These are phyloP conservation scores for Agrotis exclamationis DNA, from an alignment of 2,888 invertebrate genomes.

Conservation along the genomic window DNA sequence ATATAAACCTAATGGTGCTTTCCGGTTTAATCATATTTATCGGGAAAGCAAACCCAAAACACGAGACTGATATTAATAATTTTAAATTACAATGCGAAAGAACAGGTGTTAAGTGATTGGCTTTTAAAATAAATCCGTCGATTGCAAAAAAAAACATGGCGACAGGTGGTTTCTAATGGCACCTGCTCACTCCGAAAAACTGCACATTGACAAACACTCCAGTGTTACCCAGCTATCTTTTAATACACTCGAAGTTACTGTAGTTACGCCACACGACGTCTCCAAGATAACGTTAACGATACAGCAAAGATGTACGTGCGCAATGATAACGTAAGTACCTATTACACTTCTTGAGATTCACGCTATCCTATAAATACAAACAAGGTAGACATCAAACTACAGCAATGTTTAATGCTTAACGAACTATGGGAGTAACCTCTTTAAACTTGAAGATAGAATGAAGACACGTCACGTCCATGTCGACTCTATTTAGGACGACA, in stretches of 20 bases:
- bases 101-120: constrained; percentile 13
- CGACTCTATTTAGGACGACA: constrained; percentile 52
- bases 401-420: constrained; percentile 55
- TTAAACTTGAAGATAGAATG: constrained; percentile 48
- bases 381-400: constrained; percentile 40
- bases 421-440: constrained; percentile 55
- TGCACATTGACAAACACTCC: background rate
- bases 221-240: background rate
- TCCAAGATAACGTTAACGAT: constrained; percentile 41
- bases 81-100: background rate
- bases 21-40: background rate
- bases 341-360: constrained; percentile 22
- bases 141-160: constrained; percentile 8
- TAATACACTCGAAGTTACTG: constrained; percentile 20
- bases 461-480: constrained; percentile 41
- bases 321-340: constrained; percentile 37
- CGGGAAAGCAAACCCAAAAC: background rate
- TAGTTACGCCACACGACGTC: constrained; percentile 28
- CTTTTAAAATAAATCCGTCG: constrained; percentile 22
- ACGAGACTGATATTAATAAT: background rate
- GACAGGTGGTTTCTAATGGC: constrained; percentile 15
- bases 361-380: constrained; percentile 36
- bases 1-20: background rate
- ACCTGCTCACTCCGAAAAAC: constrained; percentile 13
- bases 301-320: constrained; percentile 26